Percentiles rank a stretch among this genome's conserved stretches.
phyloP scores from a whole-genome alignment of 2,113 vertebrate species.

The Sisor rabdophorus region DNA sequence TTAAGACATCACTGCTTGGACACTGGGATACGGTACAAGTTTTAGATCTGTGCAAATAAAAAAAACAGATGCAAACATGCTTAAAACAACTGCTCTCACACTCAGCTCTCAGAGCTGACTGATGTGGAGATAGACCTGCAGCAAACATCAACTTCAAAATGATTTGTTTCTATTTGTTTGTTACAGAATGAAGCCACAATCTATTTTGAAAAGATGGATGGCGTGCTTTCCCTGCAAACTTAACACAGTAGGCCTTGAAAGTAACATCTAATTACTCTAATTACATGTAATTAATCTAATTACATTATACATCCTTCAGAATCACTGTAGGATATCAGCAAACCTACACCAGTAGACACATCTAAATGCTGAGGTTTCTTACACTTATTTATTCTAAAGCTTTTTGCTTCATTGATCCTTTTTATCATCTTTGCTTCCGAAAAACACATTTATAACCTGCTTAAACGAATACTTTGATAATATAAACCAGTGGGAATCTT shows the following conservation, averaged over 20 bases:
- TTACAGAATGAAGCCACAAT: background rate
- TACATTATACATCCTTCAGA: background rate
- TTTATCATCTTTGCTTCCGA: background rate
- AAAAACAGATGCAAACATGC: background rate
- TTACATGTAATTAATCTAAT: too few relatives aligned
- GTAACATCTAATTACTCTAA: too few relatives aligned
- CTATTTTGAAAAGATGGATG: background rate
- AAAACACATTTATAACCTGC: background rate
- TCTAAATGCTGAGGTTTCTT: background rate
- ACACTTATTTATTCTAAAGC: background rate
- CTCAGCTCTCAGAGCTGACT: too few relatives aligned
- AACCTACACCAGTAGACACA: background rate
- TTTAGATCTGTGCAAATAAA: background rate
- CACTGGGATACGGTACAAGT: background rate
- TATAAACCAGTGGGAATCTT: background rate
- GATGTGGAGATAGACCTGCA: background rate
- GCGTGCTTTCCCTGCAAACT: background rate
- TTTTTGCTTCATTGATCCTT: background rate
- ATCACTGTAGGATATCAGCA: background rate
- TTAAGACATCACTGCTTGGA: slow-evolving; percentile 12
- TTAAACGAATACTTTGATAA: background rate
- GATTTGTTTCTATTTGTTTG: background rate
- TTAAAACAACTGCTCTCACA: background rate
- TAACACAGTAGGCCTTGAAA: too few relatives aligned
- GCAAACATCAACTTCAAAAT: background rate